Conservation (phyloP, 2,113 vertebrate genomes). For the Piaya cayana region DNA sequence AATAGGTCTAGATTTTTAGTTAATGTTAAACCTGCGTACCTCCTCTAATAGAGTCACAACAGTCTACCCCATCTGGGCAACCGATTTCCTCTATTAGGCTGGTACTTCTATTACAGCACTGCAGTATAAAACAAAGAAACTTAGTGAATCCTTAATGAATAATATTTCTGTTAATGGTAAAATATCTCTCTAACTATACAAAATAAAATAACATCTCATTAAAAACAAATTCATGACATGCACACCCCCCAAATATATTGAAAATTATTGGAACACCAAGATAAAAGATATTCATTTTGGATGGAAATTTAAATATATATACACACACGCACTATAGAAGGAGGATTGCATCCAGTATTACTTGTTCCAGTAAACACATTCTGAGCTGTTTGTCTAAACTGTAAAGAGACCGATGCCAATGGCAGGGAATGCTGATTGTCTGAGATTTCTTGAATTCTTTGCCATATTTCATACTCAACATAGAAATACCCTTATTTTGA, state of each 20-base stretch:
- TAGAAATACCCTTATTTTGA: slow-evolving; percentile 37
- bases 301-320: neutral
- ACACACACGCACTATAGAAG: neutral
- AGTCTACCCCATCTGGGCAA: neutral
- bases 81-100: neutral
- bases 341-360: neutral
- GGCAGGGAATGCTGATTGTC: slow-evolving; percentile 32
- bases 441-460: slow-evolving; percentile 19
- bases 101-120: neutral
- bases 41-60: neutral
- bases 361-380: neutral
- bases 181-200: neutral
- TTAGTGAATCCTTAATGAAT: neutral
- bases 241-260: neutral
- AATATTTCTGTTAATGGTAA: neutral
- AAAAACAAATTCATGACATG: neutral
- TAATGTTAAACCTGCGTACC: neutral
- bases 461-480: slow-evolving; percentile 65
- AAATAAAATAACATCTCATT: neutral
- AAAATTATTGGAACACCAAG: neutral
- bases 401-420: slow-evolving; percentile 50
- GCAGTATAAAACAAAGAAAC: neutral
- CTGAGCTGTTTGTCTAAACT: neutral
- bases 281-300: neutral
- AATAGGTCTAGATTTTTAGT: neutral